phyloP scores from a whole-genome alignment of 2,797 vertebrate species.

The Stomatorhinus walkeri region DNA sequence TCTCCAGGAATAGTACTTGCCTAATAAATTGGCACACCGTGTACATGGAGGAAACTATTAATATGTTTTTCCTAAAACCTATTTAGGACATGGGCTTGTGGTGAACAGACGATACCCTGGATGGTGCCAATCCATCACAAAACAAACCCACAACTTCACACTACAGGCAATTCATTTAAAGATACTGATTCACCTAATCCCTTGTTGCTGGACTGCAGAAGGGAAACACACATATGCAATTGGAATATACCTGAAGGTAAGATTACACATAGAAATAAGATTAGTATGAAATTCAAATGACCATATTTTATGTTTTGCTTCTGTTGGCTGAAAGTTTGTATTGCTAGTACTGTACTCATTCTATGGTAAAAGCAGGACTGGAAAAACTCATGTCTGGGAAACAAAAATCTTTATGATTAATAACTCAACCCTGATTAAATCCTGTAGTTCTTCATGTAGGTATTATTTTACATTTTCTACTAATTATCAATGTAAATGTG shows the following conservation, averaged over 20 bases:
- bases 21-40: not conserved
- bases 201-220: not conserved
- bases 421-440: not conserved
- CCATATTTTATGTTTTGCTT: not conserved
- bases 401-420: not conserved
- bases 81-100: not conserved
- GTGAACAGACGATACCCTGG: not conserved
- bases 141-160: not conserved
- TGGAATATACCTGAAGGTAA: not conserved
- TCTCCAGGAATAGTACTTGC: not conserved
- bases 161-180: not conserved
- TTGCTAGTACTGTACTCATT: not conserved
- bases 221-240: not conserved
- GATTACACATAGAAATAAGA: not conserved
- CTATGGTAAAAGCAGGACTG: not conserved
- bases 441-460: not conserved
- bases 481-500: not conserved
- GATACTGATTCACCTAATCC: not conserved
- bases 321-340: not conserved
- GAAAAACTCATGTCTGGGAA: not conserved
- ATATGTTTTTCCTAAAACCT: not conserved
- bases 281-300: not conserved
- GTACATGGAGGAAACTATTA: not conserved
- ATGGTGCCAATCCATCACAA: not conserved
- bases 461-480: not conserved